Base-by-base conservation (phyloP, 2,888 invertebrate genomes). In the Nymphalis polychloros region DNA sequence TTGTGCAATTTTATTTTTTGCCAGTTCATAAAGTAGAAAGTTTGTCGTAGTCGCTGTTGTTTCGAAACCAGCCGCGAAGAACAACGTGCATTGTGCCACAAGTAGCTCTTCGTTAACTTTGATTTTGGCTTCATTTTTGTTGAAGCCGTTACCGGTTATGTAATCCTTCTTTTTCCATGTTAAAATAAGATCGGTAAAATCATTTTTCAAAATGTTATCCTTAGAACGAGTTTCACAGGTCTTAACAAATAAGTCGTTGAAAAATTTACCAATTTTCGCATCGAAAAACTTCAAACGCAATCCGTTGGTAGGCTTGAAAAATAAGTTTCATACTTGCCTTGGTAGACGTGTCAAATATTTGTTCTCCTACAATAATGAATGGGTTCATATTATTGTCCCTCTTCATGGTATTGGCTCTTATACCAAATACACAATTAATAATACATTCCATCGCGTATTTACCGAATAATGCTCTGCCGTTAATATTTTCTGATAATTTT, bases 21-120 rank as follows among this genome's bases (percentile, higher is more conserved):
- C 84, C 0, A 88, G 68, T 67, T 87, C 85, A 60, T 75, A 86
- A 5, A 88, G 66, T 2, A 80, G 77, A 52, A 79, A 79, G 7
- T 77, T 76, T n/a, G 83, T 70, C 0, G 84, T 84, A 0, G 79
- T 77, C 0, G 88, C 75, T 2, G 87, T 84, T 0, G 87, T 85
- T 31, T 88, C 88, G 41, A 77, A 88, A 8, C 88, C 88, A n/a
- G 85, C 88, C 0, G 71, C 82, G 46, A 87, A 88, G 60, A 95
- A 94, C 0, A 92, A 74, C 16, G 93, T 82, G 1, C 93, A 91
- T 67, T 95, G 94, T 0, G 94, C 89, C 0, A 90, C 86, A 5
- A 94, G 19, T 50, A 50, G 20, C 1, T 19, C 50, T 19, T 50
- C 50, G 7, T 50, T 20, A 19, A 50, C 50, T 50, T 50, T 3